Conservation (phyloP, 1,140 invertebrate species). For the Drosophila ercepeae region DNA sequence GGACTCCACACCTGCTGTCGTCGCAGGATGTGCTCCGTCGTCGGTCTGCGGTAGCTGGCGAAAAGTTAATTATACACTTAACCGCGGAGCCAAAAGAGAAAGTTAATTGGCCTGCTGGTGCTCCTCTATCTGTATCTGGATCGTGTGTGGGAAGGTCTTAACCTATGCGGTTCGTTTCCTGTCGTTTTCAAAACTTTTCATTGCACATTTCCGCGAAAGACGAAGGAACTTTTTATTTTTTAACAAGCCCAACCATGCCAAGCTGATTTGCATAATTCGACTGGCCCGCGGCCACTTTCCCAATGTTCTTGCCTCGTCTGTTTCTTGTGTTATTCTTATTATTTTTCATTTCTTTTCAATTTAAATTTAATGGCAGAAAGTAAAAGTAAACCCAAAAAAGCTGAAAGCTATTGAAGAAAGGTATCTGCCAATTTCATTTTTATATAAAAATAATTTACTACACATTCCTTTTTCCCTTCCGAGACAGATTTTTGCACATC, state of each 20-base stretch:
- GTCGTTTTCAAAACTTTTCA: neutral
- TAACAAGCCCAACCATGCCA: neutral
- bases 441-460: neutral
- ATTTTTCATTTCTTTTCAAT: constrained; percentile 14
- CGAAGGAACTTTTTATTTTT: neutral
- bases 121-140: neutral
- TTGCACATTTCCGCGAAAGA: constrained; percentile 8
- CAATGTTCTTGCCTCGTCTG: neutral
- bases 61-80: constrained; percentile 40
- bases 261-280: constrained; percentile 21
- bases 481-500: neutral
- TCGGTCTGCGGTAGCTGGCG: constrained; percentile 22
- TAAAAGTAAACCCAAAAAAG: constrained; percentile 5
- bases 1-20: constrained; percentile 33
- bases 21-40: constrained; percentile 3
- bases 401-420: constrained; percentile 3
- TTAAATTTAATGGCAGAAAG: constrained; percentile 1
- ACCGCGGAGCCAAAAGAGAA: constrained; percentile 10
- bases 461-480: neutral
- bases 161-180: neutral
- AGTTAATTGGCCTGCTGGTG: constrained; percentile 24
- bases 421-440: neutral
- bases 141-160: neutral
- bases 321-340: neutral
- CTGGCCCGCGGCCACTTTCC: constrained; percentile 6